Evolutionary conservation across 2,888 invertebrate genomes (phyloP).

Genomic region (Drosophila helvetica): DNA sequence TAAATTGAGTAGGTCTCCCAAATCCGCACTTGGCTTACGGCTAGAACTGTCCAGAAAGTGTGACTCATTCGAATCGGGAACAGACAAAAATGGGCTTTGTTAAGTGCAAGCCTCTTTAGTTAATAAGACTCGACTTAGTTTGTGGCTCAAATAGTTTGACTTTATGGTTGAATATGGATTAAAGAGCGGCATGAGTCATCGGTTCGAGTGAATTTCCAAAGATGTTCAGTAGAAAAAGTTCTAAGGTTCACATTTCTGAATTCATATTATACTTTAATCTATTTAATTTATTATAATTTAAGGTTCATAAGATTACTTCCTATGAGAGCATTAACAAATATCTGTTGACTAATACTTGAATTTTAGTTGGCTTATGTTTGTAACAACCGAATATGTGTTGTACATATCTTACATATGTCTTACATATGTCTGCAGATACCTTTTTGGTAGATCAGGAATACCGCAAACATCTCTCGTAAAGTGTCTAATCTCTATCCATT

Average conservation of each 20-base stretch:
- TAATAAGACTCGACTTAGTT: slow-evolving; percentile 11
- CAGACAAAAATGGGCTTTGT: not conserved
- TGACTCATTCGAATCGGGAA: not conserved
- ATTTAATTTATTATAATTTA: no score
- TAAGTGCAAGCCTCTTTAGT: not conserved
- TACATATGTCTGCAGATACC: no score
- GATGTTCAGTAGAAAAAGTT: no score
- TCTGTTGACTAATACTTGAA: not conserved
- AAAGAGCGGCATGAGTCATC: slow-evolving; percentile 11
- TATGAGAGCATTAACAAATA: not conserved
- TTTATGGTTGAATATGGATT: not conserved
- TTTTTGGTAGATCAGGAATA: no score
- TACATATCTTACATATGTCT: no score
- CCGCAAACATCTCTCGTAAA: not conserved
- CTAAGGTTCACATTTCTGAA: no score
- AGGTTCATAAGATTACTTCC: no score
- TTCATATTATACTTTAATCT: no score
- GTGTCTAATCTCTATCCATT: no score
- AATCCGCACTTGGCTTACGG: not conserved
- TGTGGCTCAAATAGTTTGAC: slow-evolving; percentile 4
- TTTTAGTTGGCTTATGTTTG: not conserved
- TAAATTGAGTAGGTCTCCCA: slow-evolving; percentile 4
- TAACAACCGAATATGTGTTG: not conserved
- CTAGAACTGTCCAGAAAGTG: not conserved
- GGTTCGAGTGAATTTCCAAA: not conserved